These are phyloP conservation scores for Drosophila rellima DNA, from an alignment of 2,888 invertebrate species.

Conservation along the genomic window DNA sequence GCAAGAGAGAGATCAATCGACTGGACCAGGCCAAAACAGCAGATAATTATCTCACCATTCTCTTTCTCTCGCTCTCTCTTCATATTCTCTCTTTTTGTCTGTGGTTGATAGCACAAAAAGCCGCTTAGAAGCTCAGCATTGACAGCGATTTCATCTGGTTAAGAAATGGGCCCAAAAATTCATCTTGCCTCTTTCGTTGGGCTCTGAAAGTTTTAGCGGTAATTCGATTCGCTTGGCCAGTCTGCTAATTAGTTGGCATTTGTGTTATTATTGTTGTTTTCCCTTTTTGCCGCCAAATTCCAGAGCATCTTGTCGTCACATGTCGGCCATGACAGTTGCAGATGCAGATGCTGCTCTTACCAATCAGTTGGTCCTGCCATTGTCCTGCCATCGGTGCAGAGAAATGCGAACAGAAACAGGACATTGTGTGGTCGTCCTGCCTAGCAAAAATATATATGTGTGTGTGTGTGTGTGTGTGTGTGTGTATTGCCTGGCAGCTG, in stretches of 20 bases:
- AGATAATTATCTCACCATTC: constrained; percentile 19
- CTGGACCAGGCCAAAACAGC: constrained; percentile 20
- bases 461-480: constrained; percentile 29
- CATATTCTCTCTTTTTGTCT: constrained; percentile 10
- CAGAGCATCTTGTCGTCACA: constrained; percentile 67
- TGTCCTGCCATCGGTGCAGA: constrained; percentile 14
- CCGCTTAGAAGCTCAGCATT: constrained; percentile 73
- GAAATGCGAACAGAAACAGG: constrained; percentile 16
- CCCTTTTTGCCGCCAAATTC: constrained; percentile 70
- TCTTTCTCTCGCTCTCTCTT: constrained; percentile 30
- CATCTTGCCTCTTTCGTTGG: constrained; percentile 34
- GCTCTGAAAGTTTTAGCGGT: constrained; percentile 46
- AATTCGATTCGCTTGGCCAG: constrained; percentile 43
- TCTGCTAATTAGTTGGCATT: constrained; percentile 59
- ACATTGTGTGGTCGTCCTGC: constrained; percentile 58
- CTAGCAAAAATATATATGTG: constrained; percentile 42
- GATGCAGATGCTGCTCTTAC: constrained; percentile 55
- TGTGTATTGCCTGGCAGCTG: constrained; percentile 63
- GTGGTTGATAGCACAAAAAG: constrained; percentile 56
- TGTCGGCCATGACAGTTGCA: constrained; percentile 74
- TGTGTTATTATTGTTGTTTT: constrained; percentile 19
- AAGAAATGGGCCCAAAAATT: constrained; percentile 54
- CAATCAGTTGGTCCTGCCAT: constrained; percentile 60
- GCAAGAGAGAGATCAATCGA: constrained; percentile 13
- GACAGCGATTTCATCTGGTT: constrained; percentile 57